Conservation (phyloP, 2,113 vertebrate genomes). For the Cottus gobio region DNA sequence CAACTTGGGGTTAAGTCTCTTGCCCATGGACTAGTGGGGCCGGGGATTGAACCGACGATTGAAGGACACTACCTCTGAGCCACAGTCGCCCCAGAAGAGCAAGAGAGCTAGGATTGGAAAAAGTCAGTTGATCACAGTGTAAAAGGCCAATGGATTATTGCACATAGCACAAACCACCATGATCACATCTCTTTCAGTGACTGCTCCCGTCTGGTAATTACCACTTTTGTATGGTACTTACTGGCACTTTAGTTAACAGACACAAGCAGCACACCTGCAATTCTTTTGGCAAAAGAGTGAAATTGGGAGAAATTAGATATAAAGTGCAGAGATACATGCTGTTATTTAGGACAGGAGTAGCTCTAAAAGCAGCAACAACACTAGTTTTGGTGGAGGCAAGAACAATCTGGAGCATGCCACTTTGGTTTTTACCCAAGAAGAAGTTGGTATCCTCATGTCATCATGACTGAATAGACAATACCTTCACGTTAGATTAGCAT, state of each 20-base stretch:
- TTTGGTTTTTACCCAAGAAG: not conserved
- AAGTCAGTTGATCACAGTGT: not conserved
- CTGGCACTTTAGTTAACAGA: not conserved
- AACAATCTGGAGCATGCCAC: not conserved
- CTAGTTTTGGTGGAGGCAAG: not conserved
- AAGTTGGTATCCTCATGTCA: not conserved
- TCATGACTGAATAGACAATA: not conserved
- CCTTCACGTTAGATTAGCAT: not conserved
- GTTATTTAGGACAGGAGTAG: too few relatives aligned
- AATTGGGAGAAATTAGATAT: not conserved
- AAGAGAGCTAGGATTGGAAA: not conserved
- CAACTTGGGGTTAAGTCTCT: too few relatives aligned
- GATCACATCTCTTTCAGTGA: not conserved
- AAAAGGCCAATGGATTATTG: too few relatives aligned
- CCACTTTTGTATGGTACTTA: not conserved
- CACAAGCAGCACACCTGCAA: too few relatives aligned
- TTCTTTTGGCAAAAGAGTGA: not conserved
- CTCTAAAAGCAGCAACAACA: not conserved
- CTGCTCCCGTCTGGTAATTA: not conserved
- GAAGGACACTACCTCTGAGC: too few relatives aligned
- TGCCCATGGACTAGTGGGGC: too few relatives aligned
- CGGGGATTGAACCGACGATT: too few relatives aligned
- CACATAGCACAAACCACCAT: not conserved
- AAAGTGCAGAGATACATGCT: not conserved
- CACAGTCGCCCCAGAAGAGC: not conserved